Percentiles rank a stretch among this genome's conserved stretches.
Evolutionary conservation across 35 echinoderm and acorn worm species (phyloP).

Genomic region (Eucidaris tribuloides): DNA sequence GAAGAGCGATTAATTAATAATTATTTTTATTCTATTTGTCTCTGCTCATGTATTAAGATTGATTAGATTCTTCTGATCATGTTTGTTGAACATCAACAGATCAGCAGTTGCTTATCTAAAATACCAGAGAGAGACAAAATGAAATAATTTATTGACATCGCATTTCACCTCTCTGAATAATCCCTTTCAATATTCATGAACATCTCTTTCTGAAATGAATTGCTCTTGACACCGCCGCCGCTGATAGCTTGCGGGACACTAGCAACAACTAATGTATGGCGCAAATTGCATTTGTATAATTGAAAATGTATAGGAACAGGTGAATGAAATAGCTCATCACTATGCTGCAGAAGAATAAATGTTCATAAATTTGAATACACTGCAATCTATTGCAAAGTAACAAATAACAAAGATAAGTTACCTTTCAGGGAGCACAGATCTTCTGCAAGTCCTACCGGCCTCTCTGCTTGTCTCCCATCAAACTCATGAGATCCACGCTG

Average conservation of each 20-base stretch:
- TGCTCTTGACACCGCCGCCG: too few species aligned
- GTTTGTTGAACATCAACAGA: too few species aligned
- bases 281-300: not conserved
- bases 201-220: too few species aligned
- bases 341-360: not conserved
- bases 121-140: too few species aligned
- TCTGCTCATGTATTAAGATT: too few species aligned
- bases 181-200: too few species aligned
- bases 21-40: too few species aligned
- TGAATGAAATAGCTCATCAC: not conserved
- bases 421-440: conserved; percentile 18
- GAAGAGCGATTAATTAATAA: too few species aligned
- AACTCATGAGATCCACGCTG: not conserved
- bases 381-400: not conserved
- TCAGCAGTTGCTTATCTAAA: too few species aligned
- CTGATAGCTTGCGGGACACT: not conserved
- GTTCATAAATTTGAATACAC: not conserved
- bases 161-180: too few species aligned
- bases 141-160: too few species aligned
- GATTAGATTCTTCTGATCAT: too few species aligned
- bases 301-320: not conserved
- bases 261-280: not conserved
- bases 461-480: not conserved
- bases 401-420: not conserved
- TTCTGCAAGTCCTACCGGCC: not conserved